These are phyloP conservation scores for Gallinago undulata DNA, from an alignment of 2,113 vertebrate species.

Conservation along the genomic window DNA sequence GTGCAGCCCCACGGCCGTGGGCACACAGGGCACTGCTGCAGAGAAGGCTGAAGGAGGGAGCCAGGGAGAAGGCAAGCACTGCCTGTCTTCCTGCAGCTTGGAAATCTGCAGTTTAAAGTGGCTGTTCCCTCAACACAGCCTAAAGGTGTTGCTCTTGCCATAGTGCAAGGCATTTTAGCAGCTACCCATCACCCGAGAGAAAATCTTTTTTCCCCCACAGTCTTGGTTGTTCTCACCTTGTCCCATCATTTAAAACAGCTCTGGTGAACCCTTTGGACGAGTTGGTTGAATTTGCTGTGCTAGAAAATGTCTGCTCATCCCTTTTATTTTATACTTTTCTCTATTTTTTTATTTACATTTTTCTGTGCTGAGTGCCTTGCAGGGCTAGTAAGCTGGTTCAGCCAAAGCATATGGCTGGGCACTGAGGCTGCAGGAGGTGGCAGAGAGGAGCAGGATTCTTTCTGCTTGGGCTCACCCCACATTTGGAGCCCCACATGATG, in stretches of 20 bases:
- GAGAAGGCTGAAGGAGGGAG: background rate
- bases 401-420: background rate
- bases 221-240: background rate
- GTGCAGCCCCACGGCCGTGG: background rate
- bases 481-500: background rate
- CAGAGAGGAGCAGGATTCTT: background rate
- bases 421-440: background rate
- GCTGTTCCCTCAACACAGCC: background rate
- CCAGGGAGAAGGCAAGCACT: background rate
- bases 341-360: background rate
- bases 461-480: background rate
- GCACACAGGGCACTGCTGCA: background rate
- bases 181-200: background rate
- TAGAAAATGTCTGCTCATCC: background rate
- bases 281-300: background rate
- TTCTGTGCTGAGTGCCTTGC: background rate
- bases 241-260: background rate
- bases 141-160: background rate
- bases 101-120: background rate
- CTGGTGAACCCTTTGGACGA: background rate
- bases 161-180: background rate
- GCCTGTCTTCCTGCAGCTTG: background rate
- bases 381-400: background rate
- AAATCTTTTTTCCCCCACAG: fast-evolving
- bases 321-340: background rate